Evolutionary conservation across 2,888 invertebrate genomes (phyloP).

Genomic region (Molorchus minor): DNA sequence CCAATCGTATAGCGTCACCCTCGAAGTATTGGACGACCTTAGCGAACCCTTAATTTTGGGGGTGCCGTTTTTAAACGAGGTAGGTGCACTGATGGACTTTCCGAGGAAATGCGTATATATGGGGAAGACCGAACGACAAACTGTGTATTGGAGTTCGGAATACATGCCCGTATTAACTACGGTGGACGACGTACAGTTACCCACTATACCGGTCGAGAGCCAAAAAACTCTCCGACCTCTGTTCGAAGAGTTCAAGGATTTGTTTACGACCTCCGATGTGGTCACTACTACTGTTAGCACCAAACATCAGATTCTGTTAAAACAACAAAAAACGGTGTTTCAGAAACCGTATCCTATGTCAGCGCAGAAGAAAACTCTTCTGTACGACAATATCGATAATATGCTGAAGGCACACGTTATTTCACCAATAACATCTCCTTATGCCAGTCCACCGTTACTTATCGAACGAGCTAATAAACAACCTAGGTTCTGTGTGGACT

Average conservation of each 20-base stretch:
- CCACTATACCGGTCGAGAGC: too few species aligned
- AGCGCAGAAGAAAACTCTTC: neutral
- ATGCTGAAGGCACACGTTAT: conserved; percentile 21
- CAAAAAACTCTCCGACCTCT: neutral
- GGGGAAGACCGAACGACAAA: neutral
- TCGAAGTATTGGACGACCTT: neutral
- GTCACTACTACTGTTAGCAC: conserved; percentile 3
- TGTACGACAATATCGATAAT: conserved; percentile 10
- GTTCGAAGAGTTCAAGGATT: neutral
- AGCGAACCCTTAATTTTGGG: neutral
- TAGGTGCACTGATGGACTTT: neutral
- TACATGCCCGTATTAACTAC: neutral
- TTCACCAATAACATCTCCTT: conserved; percentile 3
- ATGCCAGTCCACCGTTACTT: too few species aligned
- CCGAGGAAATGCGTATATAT: conserved; percentile 5
- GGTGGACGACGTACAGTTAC: too few species aligned
- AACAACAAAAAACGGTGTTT: neutral
- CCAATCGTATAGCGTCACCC: too few species aligned
- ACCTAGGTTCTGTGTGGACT: too few species aligned
- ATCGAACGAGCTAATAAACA: too few species aligned
- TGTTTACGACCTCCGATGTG: neutral
- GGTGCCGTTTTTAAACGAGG: neutral
- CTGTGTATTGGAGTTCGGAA: too few species aligned
- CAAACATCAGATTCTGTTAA: conserved; percentile 2
- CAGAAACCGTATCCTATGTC: conserved; percentile 7